Base-by-base conservation (phyloP, 2,113 vertebrate genomes). In the Turdus rufiventris region DNA sequence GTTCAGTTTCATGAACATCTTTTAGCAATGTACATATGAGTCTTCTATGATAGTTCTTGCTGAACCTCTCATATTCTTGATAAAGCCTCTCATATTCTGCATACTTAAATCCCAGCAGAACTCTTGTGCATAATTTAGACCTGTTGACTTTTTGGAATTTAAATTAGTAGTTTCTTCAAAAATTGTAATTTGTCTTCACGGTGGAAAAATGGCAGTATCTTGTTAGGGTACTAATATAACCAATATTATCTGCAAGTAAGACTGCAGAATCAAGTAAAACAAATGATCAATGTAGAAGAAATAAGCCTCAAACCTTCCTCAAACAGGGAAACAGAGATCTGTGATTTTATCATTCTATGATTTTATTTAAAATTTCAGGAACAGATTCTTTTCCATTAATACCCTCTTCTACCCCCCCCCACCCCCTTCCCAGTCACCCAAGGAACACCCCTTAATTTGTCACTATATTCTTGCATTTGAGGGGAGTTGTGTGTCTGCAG, bases 391-490 rank as follows among this genome's bases (percentile, higher is more conserved):
- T 91, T 80, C 26, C 24, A 70, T 54, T 80, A n/a, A 77, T 66
- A 42, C 9, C 2, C 50, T 25, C 34, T 8, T 38, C n/a, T n/a
- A n/a, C n/a, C n/a, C n/a, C n/a, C n/a, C 8, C 4, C 3, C 15
- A 10, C 8, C 2, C 12, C 4, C 5, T 10, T 26, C 4, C 12
- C 9, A 9, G 0, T 73, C 34, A 47, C 13, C 12, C 10, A 23
- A 50, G 16, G 80, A 88, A 33, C 6, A 33, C 9, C 10, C 67
- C 42, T 40, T 54, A 83, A 19, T 83, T 91, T 89, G 33, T 82
- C 45, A 47, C 11, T 78, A 29, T 14, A n/a, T 79, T 89, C 70
- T 61, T 78, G 47, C n/a, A 5, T 15, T 57, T 31, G 20, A 15
- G 8, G 6, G 4, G 6, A 58, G 19, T 70, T 61, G 23, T 0